These are phyloP conservation scores for Drosophila paulistorum DNA, from an alignment of 1,140 invertebrate species.

Conservation along the genomic window DNA sequence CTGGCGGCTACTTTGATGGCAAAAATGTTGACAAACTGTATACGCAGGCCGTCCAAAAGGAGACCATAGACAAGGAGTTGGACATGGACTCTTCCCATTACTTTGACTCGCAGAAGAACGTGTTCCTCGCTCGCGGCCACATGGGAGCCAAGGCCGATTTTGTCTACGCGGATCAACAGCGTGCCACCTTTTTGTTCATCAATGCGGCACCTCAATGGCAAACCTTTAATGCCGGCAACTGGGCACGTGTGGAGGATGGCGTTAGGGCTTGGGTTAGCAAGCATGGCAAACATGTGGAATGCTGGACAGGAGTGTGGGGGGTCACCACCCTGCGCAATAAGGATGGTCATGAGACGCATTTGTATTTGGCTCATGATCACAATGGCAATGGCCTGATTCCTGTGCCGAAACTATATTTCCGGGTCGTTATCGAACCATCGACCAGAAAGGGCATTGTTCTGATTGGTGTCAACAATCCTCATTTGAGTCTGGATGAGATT, in stretches of 20 bases:
- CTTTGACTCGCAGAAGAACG: constrained; percentile 57
- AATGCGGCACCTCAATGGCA: constrained; percentile 87
- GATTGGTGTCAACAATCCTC: constrained; percentile 86
- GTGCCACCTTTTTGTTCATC: constrained; percentile 86
- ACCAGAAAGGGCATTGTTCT: constrained; percentile 84
- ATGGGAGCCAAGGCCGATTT: constrained; percentile 87
- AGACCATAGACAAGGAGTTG: constrained; percentile 69
- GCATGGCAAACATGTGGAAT: constrained; percentile 79
- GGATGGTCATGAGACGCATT: constrained; percentile 71
- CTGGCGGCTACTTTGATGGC: constrained; percentile 66
- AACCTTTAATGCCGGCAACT: constrained; percentile 86
- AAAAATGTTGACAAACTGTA: constrained; percentile 77
- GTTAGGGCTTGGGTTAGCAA: constrained; percentile 76
- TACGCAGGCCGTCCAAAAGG: constrained; percentile 62
- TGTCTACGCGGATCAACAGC: constrained; percentile 85
- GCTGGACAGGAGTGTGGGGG: constrained; percentile 86
- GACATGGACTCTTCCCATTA: constrained; percentile 47
- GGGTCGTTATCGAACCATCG: constrained; percentile 84
- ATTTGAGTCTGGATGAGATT: constrained; percentile 73
- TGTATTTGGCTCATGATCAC: constrained; percentile 83
- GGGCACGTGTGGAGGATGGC: constrained; percentile 83
- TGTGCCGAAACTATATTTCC: constrained; percentile 85
- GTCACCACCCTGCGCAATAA: constrained; percentile 83
- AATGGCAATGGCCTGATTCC: constrained; percentile 79
- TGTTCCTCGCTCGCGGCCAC: constrained; percentile 86